Evolutionary conservation across 1,140 invertebrate genomes (phyloP), one percentile per base, ranked within the genome.

Genomic region (Papilio aristodemus): DNA sequence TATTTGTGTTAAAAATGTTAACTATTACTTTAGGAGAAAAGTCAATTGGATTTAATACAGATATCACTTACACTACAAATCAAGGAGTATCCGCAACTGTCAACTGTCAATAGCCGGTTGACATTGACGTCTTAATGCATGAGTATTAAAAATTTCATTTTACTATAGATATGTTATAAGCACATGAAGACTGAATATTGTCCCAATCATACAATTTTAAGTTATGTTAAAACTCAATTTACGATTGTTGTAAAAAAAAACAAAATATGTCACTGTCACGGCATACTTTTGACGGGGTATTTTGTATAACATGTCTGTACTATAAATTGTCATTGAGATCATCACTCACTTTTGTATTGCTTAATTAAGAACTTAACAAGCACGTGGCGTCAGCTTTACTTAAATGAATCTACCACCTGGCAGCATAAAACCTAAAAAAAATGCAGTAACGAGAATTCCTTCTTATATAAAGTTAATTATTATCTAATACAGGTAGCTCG

Each of bases 401-500:
- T 32, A 11, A 50, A 19, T 10, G 22, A 50, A 22, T 50, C 46
- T 50, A 7, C 17, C 43, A 50, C 14, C 10, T 25, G 9, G 10
- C 27, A 2, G 6, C 22, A 39, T 39, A 13, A 11, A 50, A 4
- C 4, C 3, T 11, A 50, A 50, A 25, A 32, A 50, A 50, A 50
- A 4, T 22, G 19, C 19, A 22, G n/a, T 50, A 50, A 22, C 46
- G 3, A 50, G 19, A 8, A 50, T 50, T 50, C 27, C 8, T 59
- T 59, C 13, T 36, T 80, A 81, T 32, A 32, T 82, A 84, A 87
- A 82, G 79, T 84, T 82, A 84, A 84, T 87, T 87, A 89, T 85
- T 84, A 80, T 84, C 81, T 80, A 84, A 85, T 78, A 87, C 85
- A 85, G n/a, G 85, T 83, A 87, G 85, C 85, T 71, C 50, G 79